A percentile compares a stretch with the other conserved stretches of the same genome.
Evolutionary conservation across 2,888 invertebrate genomes (phyloP).

Genomic region (Rhamphomyia laevipes): DNA sequence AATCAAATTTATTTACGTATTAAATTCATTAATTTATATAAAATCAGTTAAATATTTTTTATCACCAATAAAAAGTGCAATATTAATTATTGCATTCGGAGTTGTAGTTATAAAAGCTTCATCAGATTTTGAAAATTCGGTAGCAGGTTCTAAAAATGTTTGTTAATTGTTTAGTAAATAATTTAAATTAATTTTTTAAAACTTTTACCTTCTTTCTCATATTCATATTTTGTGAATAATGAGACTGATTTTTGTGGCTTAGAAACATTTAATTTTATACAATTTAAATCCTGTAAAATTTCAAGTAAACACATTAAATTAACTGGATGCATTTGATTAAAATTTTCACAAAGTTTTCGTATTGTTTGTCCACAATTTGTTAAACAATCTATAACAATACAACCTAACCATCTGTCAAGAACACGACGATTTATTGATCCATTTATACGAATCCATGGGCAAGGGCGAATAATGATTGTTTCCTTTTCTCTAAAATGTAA

Average conservation of each 20-base stretch:
- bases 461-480: slow-evolving; percentile 28
- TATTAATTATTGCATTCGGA: slow-evolving; percentile 41
- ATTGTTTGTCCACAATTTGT: slow-evolving; percentile 47
- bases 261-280: slow-evolving; percentile 38
- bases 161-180: slow-evolving; percentile 8
- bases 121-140: slow-evolving; percentile 40
- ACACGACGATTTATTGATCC: slow-evolving; percentile 56
- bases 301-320: slow-evolving; percentile 35
- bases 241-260: slow-evolving; percentile 27
- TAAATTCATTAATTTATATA: slow-evolving; percentile 27
- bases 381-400: slow-evolving; percentile 52
- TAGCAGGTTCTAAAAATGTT: slow-evolving; percentile 30
- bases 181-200: slow-evolving; percentile 6
- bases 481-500: slow-evolving; percentile 18
- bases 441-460: slow-evolving; percentile 66
- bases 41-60: slow-evolving; percentile 43
- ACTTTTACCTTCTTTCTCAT: slow-evolving; percentile 30
- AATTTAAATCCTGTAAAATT: slow-evolving; percentile 44
- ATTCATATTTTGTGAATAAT: slow-evolving; percentile 39
- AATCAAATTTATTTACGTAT: too few species aligned
- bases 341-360: slow-evolving; percentile 44
- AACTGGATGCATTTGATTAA: slow-evolving; percentile 53
- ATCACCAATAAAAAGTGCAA: slow-evolving; percentile 46
- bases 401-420: slow-evolving; percentile 55
- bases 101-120: slow-evolving; percentile 41